phyloP scores from a whole-genome alignment of 2,888 invertebrate species.

The Nomada flava region DNA sequence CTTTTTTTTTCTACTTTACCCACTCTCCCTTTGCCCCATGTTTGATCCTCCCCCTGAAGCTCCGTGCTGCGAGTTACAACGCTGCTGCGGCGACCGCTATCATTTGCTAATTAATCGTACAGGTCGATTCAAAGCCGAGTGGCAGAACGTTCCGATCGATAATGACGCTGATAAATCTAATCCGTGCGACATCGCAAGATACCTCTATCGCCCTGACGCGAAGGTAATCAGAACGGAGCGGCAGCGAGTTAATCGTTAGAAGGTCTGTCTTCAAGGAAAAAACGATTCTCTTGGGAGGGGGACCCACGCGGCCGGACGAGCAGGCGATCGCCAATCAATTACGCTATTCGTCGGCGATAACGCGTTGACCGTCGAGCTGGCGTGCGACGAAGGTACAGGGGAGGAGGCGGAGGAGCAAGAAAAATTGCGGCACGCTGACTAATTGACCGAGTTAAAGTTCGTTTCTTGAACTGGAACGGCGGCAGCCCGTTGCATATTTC shows the following conservation, averaged over 20 bases:
- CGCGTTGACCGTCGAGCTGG: background rate
- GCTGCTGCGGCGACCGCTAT: background rate
- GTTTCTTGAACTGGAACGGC: constrained; percentile 48
- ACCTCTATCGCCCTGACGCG: too few species aligned
- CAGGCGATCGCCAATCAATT: constrained; percentile 10
- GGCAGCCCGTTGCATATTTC: constrained; percentile 31
- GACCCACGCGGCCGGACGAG: background rate
- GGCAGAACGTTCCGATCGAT: too few species aligned
- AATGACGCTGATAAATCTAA: too few species aligned
- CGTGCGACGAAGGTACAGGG: background rate
- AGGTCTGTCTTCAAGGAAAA: background rate
- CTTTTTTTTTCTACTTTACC: too few species aligned
- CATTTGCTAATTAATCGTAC: constrained; percentile 25
- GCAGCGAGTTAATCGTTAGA: background rate
- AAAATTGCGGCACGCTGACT: constrained; percentile 35
- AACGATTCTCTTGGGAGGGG: background rate
- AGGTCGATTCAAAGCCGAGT: background rate
- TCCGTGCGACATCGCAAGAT: too few species aligned
- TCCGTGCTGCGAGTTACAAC: background rate
- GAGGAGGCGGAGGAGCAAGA: background rate
- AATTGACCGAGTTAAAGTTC: constrained; percentile 55
- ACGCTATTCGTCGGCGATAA: constrained; percentile 24
- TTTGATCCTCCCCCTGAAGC: background rate
- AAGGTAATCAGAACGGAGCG: too few species aligned
- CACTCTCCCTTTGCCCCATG: background rate